Conservation (phyloP, 2,113 vertebrate species). For the Hirundichthys speculiger region DNA sequence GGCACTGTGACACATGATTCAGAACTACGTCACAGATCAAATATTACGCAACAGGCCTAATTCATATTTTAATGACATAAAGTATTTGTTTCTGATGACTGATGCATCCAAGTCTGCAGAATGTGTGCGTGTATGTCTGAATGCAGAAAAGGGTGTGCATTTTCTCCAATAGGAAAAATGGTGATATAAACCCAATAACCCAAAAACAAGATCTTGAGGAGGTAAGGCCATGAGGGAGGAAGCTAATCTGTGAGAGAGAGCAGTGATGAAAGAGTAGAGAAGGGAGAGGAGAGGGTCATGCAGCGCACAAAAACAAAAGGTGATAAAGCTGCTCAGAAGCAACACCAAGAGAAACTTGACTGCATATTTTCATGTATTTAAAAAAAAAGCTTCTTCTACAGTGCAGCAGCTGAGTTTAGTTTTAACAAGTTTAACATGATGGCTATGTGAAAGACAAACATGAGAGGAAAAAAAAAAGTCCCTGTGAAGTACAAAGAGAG, state of each 20-base stretch:
- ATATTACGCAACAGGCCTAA: constrained; percentile 27
- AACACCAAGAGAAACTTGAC: constrained; percentile 4
- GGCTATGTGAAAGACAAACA: constrained; percentile 32
- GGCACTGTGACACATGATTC: constrained; percentile 41
- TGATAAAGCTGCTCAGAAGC: constrained; percentile 6
- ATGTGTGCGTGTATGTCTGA: background rate
- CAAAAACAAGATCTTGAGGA: background rate
- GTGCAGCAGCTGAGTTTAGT: constrained; percentile 12
- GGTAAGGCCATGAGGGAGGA: background rate
- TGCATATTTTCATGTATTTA: constrained; percentile 7
- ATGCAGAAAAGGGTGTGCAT: background rate
- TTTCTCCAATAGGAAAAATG: constrained; percentile 7
- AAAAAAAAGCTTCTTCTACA: constrained; percentile 1
- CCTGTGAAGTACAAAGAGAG: constrained; percentile 10
- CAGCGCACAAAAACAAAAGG: constrained; percentile 9
- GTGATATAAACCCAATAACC: no score
- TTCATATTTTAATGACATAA: constrained; percentile 3
- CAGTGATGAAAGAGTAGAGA: background rate
- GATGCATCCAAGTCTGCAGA: no score
- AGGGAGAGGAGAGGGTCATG: constrained; percentile 18
- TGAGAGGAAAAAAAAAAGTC: constrained; percentile 5
- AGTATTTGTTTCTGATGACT: constrained; percentile 7
- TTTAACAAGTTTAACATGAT: constrained; percentile 24
- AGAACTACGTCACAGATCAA: constrained; percentile 4
- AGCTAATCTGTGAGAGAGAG: background rate